A percentile compares a stretch with the other conserved stretches of the same genome.
These are phyloP conservation scores for Megalops atlanticus DNA, from an alignment of 2,113 vertebrate genomes.

Conservation along the genomic window DNA sequence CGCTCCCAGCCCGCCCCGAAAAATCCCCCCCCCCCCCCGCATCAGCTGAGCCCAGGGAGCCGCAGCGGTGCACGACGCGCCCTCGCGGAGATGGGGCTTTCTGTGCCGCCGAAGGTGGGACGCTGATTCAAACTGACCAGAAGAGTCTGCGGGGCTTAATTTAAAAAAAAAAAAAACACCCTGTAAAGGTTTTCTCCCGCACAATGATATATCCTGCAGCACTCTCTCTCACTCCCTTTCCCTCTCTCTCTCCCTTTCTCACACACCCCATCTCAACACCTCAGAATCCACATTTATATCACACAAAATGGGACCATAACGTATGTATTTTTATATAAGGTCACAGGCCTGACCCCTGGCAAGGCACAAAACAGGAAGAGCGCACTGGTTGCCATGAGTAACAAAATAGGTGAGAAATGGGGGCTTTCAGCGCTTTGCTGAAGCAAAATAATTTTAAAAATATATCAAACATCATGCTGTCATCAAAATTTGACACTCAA, in stretches of 20 bases:
- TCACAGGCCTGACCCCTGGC: conserved; percentile 39
- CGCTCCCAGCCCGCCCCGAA: not conserved
- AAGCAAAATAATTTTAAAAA: conserved; percentile 9
- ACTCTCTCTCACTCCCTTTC: conserved; percentile 15
- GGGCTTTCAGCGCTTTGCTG: not conserved
- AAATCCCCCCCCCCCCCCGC: not conserved
- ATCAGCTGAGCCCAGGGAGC: not conserved
- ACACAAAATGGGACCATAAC: not conserved
- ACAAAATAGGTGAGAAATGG: conserved; percentile 39
- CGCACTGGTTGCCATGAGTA: conserved; percentile 43
- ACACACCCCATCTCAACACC: conserved; percentile 23
- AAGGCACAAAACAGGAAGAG: conserved; percentile 42
- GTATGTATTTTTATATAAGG: conserved; percentile 41
- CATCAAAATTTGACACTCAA: conserved; percentile 42
- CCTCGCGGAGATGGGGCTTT: not conserved
- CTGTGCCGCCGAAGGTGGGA: conserved; percentile 19
- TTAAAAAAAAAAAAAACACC: conserved; percentile 43
- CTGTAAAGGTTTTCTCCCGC: conserved; percentile 37
- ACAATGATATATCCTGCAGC: conserved; percentile 37
- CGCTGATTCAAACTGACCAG: conserved; percentile 44
- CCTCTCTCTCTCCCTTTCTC: not conserved
- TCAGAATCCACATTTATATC: conserved; percentile 32
- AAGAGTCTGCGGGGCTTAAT: conserved; percentile 46
- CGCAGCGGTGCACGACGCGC: too few species aligned
- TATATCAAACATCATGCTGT: conserved; percentile 30